These are phyloP conservation scores for Eptesicus fuscus DNA, from an alignment of 2,113 vertebrate species.

Conservation along the genomic window DNA sequence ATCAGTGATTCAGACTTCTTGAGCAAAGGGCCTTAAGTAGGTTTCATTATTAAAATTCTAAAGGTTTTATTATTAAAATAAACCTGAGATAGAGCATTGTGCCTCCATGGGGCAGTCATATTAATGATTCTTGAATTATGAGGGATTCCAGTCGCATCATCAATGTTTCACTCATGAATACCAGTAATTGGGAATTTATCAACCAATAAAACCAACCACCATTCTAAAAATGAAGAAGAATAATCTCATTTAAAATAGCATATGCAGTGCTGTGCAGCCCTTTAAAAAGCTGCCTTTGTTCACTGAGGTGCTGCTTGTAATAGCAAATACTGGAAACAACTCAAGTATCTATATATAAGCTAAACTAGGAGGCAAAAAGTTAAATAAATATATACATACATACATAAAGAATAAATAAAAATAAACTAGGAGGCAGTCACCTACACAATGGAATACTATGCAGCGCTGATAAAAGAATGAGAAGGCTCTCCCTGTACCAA, in stretches of 20 bases:
- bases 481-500: background rate
- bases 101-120: constrained; percentile 48
- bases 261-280: background rate
- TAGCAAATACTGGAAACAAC: background rate
- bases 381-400: too few species aligned
- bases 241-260: constrained; percentile 26
- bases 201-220: constrained; percentile 41
- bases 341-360: background rate
- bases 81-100: constrained; percentile 41
- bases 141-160: constrained; percentile 9
- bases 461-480: constrained; percentile 4
- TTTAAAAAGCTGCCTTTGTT: constrained; percentile 32
- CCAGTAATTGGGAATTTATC: constrained; percentile 62
- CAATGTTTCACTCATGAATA: constrained; percentile 49
- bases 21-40: constrained; percentile 67
- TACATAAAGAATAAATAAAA: background rate
- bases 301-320: background rate
- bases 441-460: constrained; percentile 3
- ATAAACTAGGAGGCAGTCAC: background rate
- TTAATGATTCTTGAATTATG: constrained; percentile 52
- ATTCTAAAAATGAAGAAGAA: constrained; percentile 42
- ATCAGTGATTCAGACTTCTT: constrained; percentile 72
- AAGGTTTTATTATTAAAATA: constrained; percentile 75
- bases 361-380: background rate
- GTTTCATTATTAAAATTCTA: constrained; percentile 71